These are phyloP conservation scores for Takifugu bimaculatus DNA, from an alignment of 2,113 vertebrate species.

Conservation along the genomic window DNA sequence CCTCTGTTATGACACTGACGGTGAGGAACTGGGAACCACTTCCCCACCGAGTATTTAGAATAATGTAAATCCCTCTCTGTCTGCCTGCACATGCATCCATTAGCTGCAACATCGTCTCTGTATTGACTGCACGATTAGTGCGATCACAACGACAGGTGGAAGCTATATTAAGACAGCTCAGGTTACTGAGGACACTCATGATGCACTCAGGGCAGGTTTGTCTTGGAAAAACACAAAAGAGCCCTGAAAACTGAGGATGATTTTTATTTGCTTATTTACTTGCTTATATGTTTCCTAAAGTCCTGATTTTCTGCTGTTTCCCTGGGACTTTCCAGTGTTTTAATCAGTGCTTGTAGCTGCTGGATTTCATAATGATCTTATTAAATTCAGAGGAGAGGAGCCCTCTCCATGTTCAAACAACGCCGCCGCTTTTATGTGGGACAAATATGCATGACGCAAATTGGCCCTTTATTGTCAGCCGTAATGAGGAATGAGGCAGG, in stretches of 20 bases:
- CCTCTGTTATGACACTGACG: neutral
- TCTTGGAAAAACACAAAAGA: neutral
- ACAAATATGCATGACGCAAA: slow-evolving; percentile 61
- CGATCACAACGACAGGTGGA: slow-evolving; percentile 41
- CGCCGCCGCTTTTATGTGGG: slow-evolving; percentile 2
- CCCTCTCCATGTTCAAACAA: slow-evolving; percentile 59
- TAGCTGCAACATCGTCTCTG: neutral
- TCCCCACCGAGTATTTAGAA: slow-evolving; percentile 3
- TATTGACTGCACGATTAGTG: slow-evolving; percentile 13
- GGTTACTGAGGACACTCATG: slow-evolving; percentile 12
- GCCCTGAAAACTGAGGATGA: neutral
- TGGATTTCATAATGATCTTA: slow-evolving; percentile 35
- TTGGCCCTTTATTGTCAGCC: slow-evolving; percentile 49
- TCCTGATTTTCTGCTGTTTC: neutral
- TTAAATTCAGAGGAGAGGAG: slow-evolving; percentile 44
- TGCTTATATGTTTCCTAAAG: neutral
- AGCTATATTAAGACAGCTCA: slow-evolving; percentile 35
- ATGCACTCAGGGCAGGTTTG: neutral
- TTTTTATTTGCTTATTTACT: neutral
- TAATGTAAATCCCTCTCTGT: slow-evolving; percentile 1
- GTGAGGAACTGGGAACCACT: neutral
- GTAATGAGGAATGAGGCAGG: slow-evolving; percentile 45
- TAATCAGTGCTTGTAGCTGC: slow-evolving; percentile 10
- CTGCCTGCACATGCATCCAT: neutral
- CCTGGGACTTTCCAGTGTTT: slow-evolving; percentile 20